Base-by-base conservation (phyloP, 2,888 invertebrate species). In the Leptinotarsa juncta region DNA sequence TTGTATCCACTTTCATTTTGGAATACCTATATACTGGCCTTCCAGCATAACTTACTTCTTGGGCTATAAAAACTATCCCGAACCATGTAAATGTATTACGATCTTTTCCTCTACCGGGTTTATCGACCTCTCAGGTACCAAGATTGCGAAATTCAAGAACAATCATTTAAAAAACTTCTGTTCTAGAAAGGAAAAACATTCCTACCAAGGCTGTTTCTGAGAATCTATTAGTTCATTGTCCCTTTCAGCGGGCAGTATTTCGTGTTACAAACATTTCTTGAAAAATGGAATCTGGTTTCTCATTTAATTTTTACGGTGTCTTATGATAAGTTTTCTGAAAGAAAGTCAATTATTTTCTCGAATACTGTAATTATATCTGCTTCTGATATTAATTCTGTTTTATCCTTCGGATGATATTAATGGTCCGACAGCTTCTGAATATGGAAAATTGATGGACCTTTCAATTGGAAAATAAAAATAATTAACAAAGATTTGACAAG, bases 111-210 rank as follows among this genome's bases (percentile, higher is more conserved):
- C 79, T 80, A 78, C 79, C 77, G 80, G 80, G 82, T 82, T 82
- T 80, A 79, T 80, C 82, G 82, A 82, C 81, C 82, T 80, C 69
- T 74, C 80, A 81, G 82, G 81, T 81, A 81, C 67, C 70, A 70
- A 66, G 73, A 77, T 79, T 80, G 80, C 75, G 78, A 81, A 80
- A 81, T 80, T 75, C 72, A 72, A 78, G 80, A 77, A 71, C 71
- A 73, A 80, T 79, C 72, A 79, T 78, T 77, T 76, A 80, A 82
- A 80, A 82, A 81, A 81, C 78, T 78, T 77, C 79, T 79, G 79
- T 80, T 80, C 72, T 73, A 51, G 55, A 70, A 68, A 50, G 65
- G 77, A 76, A 77, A 78, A 79, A 73, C 71, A 73, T 55, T 70
- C 62, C 62, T 70, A 53, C 67, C 50, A 70, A 73, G 73, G 75